Evolutionary conservation across 2,888 invertebrate species (phyloP), one percentile per base, ranked within the genome.

Genomic region (Cactoblastis cactorum): DNA sequence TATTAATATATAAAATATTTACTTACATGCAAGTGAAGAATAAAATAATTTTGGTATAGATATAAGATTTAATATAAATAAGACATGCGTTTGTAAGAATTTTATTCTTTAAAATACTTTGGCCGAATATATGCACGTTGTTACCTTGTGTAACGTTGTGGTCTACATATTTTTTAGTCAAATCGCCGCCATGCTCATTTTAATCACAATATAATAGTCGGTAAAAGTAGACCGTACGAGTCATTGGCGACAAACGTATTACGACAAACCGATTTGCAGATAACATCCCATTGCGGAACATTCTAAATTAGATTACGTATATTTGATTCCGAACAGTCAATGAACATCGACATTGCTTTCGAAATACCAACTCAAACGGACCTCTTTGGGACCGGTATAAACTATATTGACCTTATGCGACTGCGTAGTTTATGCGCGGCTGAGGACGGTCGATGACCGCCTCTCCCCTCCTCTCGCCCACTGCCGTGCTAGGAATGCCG

Each of bases 391-490:
- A 58, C 56, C 55, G 69, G 73, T 71, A 73, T 77, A 73, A 69
- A 72, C 76, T 67, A 75, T 83, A 77, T 82, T 87, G 88, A 88
- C 88, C 87, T 87, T 84, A 85, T 80, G 83, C 84, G 85, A 71
- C 81, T 80, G 83, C 82, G 86, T 87, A 83, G 85, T 84, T 81
- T 82, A 82, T 83, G 82, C 81, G 73, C 77, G 82, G 74, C 78
- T 67, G 87, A 87, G 87, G 88, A 87, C 87, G 88, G 88, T 86
- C 88, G 87, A 86, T 84, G 86, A 88, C 87, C 86, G 74, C 70
- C 71, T 67, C 64, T 59, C 74, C 64, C 64, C 39, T 19, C 49
- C 17, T 32, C 19, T 64, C 59, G 65, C 55, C 70, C 67, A 59
- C 61, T 63, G 69, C 67, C 70, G 63, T 69, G 61, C 82, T 81